Percentiles rank a stretch among this genome's conserved stretches.
phyloP scores from a whole-genome alignment of 92 coral and sea anemone species.

The Palythoa heliodiscus region DNA sequence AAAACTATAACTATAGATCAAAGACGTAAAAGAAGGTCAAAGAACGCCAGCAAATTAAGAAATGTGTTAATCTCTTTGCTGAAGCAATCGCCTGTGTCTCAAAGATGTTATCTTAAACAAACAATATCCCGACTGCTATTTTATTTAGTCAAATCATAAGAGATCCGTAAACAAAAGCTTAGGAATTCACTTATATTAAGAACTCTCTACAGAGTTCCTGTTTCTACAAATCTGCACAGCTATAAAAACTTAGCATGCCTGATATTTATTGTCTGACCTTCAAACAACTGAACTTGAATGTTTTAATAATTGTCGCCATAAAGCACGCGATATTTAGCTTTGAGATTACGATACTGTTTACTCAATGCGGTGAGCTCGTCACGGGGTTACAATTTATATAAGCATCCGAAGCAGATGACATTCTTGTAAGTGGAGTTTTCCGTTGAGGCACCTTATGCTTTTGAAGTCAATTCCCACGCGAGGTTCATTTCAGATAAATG shows the following conservation, averaged over 20 bases:
- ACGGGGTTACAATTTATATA: background rate
- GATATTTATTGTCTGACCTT: background rate
- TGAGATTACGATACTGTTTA: background rate
- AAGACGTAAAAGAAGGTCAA: background rate
- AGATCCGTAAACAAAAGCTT: background rate
- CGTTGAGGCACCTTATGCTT: too few species aligned
- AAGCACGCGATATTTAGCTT: constrained; percentile 1
- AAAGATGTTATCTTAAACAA: constrained; percentile 21
- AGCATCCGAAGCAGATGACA: background rate
- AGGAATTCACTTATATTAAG: background rate
- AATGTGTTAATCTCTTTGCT: constrained; percentile 5
- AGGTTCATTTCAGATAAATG: background rate
- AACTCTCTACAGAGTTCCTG: background rate
- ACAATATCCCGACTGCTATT: constrained; percentile 25
- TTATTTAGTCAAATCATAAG: constrained; percentile 31
- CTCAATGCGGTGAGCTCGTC: background rate
- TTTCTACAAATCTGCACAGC: background rate
- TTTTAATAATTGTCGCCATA: background rate
- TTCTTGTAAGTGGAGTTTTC: background rate
- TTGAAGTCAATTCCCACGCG: background rate
- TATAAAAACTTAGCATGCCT: background rate
- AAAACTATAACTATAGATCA: background rate
- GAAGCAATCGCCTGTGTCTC: constrained; percentile 22
- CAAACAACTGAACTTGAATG: background rate
- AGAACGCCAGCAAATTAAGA: background rate